Percentiles rank a stretch among this genome's conserved stretches.
Conservation (phyloP, 2,888 invertebrate genomes). For the Pyrrhosoma nymphula region DNA sequence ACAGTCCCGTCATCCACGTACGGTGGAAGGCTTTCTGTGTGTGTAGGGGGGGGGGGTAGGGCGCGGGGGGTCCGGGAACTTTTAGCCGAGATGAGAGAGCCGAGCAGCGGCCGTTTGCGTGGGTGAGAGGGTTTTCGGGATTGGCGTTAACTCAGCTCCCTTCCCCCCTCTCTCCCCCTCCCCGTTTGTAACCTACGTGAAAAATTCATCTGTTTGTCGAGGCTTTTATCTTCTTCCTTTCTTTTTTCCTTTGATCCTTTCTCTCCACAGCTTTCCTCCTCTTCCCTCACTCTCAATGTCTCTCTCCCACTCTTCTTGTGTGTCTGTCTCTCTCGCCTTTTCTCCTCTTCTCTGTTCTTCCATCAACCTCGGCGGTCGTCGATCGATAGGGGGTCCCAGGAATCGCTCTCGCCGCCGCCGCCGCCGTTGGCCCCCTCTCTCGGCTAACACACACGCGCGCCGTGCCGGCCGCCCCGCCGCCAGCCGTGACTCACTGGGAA, state of each 20-base stretch:
- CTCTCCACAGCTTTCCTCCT: neutral
- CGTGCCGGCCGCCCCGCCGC: too few species aligned
- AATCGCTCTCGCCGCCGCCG: neutral
- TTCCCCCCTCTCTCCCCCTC: neutral
- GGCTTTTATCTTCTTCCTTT: neutral
- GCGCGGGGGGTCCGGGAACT: neutral
- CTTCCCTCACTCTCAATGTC: neutral
- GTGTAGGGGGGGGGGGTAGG: too few species aligned
- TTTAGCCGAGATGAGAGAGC: neutral
- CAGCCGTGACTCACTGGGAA: slow-evolving; percentile 55
- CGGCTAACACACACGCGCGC: neutral
- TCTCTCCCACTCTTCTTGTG: neutral
- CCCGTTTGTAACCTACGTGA: neutral
- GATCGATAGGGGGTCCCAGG: slow-evolving; percentile 60
- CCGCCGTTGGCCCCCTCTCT: neutral
- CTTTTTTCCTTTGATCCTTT: neutral
- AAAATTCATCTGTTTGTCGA: slow-evolving; percentile 24
- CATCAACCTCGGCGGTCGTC: slow-evolving; percentile 54
- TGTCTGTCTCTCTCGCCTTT: neutral
- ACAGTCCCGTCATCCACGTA: too few species aligned
- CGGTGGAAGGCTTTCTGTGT: too few species aligned
- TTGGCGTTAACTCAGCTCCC: neutral
- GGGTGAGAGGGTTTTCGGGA: neutral
- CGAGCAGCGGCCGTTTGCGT: neutral
- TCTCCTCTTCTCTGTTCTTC: neutral